A percentile compares a stretch with the other conserved stretches of the same genome.
Evolutionary conservation across 2,113 vertebrate genomes (phyloP).

Genomic region (Aspiorhynchus laticeps): DNA sequence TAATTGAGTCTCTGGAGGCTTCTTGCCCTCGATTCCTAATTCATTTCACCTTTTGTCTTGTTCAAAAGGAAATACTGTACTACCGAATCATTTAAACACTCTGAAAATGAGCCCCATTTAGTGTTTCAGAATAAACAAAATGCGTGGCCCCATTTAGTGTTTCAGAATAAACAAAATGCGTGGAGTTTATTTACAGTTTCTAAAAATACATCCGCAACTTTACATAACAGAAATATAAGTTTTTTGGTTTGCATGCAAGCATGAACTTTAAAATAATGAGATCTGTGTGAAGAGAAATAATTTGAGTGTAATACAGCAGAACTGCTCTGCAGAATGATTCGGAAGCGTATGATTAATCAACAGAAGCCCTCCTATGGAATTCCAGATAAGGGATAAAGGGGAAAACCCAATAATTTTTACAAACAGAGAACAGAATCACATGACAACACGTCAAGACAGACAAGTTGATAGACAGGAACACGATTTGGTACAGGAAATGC

Average conservation of each 20-base stretch:
- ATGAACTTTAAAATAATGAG: constrained; percentile 23
- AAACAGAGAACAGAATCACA: constrained; percentile 95
- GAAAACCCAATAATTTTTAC: constrained; percentile 76
- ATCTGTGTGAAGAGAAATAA: neutral
- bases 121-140: neutral
- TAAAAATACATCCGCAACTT: neutral
- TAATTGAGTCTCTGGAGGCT: constrained; percentile 46
- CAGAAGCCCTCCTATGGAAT: constrained; percentile 84
- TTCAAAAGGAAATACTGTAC: neutral
- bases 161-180: neutral
- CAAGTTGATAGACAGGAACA: constrained; percentile 62
- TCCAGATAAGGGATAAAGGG: constrained; percentile 53
- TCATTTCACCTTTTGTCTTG: constrained; percentile 41
- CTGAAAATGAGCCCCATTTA: constrained; percentile 16
- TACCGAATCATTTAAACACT: neutral
- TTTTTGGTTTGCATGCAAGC: neutral
- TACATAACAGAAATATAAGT: neutral
- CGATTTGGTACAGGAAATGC: constrained; percentile 67
- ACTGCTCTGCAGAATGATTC: neutral
- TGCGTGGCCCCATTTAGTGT: neutral
- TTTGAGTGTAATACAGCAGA: neutral
- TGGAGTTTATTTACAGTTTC: neutral
- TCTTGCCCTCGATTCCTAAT: constrained; percentile 35
- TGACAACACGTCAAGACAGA: constrained; percentile 73
- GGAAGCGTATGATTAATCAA: neutral